Conservation (phyloP, 2,888 invertebrate species). For the Amphipoea oculea region DNA sequence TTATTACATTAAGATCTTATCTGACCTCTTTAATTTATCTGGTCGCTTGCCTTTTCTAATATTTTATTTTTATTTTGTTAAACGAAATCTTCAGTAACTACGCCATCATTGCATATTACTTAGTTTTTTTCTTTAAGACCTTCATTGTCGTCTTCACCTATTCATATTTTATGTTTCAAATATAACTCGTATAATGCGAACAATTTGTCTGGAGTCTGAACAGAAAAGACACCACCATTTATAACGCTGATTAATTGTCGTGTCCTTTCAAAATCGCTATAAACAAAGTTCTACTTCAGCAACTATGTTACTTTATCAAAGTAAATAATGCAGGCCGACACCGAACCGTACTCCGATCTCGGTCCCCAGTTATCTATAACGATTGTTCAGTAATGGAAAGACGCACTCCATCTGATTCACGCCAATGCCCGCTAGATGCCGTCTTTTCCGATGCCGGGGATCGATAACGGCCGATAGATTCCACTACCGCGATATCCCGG, state of each 20-base stretch:
- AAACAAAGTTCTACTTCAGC: conserved; percentile 51
- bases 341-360: conserved; percentile 56
- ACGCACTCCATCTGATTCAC: conserved; percentile 69
- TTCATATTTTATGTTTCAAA: conserved; percentile 15
- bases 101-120: neutral
- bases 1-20: neutral
- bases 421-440: conserved; percentile 65
- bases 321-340: conserved; percentile 60
- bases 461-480: conserved; percentile 67
- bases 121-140: neutral
- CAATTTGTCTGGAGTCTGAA: conserved; percentile 43
- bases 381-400: conserved; percentile 70
- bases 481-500: conserved; percentile 58
- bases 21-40: neutral
- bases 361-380: conserved; percentile 63
- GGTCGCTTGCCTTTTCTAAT: neutral
- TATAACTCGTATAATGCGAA: conserved; percentile 10
- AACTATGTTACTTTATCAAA: conserved; percentile 59
- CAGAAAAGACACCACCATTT: conserved; percentile 51
- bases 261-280: conserved; percentile 48
- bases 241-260: conserved; percentile 56
- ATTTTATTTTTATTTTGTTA: neutral
- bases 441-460: conserved; percentile 66
- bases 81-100: neutral
- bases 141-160: neutral